Conservation (phyloP, 1,140 invertebrate species). For the Scaptomyza hsui region DNA sequence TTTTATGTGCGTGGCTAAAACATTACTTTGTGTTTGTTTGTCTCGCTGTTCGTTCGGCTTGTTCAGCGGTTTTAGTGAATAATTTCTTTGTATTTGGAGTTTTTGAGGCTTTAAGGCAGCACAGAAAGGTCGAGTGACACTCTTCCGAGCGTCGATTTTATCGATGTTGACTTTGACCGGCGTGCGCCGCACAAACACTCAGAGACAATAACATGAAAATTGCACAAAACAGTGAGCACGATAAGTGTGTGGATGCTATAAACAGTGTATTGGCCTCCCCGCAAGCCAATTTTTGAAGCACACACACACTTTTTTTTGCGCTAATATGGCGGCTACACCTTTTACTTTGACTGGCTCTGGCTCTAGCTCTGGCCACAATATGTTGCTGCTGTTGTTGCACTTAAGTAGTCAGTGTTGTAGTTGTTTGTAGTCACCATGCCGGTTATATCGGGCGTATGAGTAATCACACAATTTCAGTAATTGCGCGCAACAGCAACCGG, state of each 20-base stretch:
- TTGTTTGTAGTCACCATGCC: slow-evolving; percentile 55
- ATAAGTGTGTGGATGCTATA: slow-evolving; percentile 52
- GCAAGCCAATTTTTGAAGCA: slow-evolving; percentile 71
- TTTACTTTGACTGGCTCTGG: slow-evolving; percentile 64
- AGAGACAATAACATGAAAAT: slow-evolving; percentile 28
- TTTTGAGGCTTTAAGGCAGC: slow-evolving; percentile 40
- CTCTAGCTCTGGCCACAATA: slow-evolving; percentile 42
- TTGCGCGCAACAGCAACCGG: slow-evolving; percentile 61
- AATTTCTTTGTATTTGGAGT: slow-evolving; percentile 66
- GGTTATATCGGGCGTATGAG: slow-evolving; percentile 80
- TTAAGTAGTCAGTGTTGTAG: slow-evolving; percentile 30
- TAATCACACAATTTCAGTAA: slow-evolving; percentile 79
- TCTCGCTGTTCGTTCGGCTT: neutral
- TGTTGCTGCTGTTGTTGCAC: slow-evolving; percentile 18
- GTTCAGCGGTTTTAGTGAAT: slow-evolving; percentile 50
- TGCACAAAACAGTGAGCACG: slow-evolving; percentile 49
- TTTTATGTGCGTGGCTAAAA: slow-evolving; percentile 32
- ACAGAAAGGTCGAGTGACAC: slow-evolving; percentile 78
- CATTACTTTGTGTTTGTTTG: slow-evolving; percentile 18
- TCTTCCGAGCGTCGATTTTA: slow-evolving; percentile 58
- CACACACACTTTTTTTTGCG: slow-evolving; percentile 63
- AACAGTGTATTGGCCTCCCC: slow-evolving; percentile 77
- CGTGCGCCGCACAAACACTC: neutral
- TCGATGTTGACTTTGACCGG: slow-evolving; percentile 75
- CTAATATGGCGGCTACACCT: slow-evolving; percentile 76